Evolutionary conservation across 1,140 invertebrate genomes (phyloP), one percentile per base, ranked within the genome.

Genomic region (Macrosteles quadrilineatus): DNA sequence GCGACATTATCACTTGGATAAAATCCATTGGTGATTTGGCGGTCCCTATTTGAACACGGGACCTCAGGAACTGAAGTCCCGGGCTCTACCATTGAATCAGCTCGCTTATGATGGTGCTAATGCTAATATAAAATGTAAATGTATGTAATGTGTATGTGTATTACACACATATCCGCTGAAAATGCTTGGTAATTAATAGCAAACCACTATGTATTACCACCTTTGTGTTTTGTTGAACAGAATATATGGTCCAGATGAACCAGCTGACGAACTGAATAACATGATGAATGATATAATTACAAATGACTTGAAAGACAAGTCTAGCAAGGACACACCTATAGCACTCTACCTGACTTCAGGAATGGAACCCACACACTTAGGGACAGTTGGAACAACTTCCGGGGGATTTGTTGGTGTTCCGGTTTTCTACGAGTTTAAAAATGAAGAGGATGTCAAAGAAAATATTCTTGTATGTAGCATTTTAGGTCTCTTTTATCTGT

Each of bases 351-450:
- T 59, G 27, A 30, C 36, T 45, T 27, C 67, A 23, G 62, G 69
- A 0, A n/a, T 73, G 2, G 2, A 68, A 30, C 31, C 63, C 23
- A 14, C 53, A 9, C 57, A 67, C 36, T 17, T 63, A 1, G 72
- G 72, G 27, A 68, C 57, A 32, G 31, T 63, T 9, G 67, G 70
- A 21, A 64, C 66, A 0, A 30, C 55, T 0, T 45, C 2, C 27
- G 72, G 72, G 25, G 57, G 32, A 23, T 50, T 68, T 47, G 67
- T 73, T 30, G 72, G 72, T 63, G 53, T 73, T 19, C 72, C 72
- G 27, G 47, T 1, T 4, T 55, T 21, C 53, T 71, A 63, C 55
- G 47, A 70, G 6, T 30, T 32, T 31, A 67, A 50, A 4, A 50
- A 59, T 0, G 25, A 25, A 23, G 65, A 71, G 9, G 66, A 71